A percentile compares a stretch with the other conserved stretches of the same genome.
Conservation (phyloP, 2,888 invertebrate species). For the Lingula anatina region DNA sequence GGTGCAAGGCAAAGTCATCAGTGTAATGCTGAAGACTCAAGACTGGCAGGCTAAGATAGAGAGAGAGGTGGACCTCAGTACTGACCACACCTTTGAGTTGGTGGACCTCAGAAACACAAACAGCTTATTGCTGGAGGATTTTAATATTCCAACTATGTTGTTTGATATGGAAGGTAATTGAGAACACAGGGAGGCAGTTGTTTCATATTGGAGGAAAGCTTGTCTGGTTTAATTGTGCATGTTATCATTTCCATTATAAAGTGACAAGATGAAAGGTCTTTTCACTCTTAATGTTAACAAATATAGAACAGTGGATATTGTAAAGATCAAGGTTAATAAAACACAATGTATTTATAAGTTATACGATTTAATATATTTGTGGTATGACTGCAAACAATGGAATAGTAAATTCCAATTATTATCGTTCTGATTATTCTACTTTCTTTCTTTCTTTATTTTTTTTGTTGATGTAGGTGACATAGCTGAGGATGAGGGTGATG, state of each 20-base stretch:
- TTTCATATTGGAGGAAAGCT: slow-evolving; percentile 6
- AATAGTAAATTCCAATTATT: too few relatives aligned
- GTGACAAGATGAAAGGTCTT: not conserved
- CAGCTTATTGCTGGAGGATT: slow-evolving; percentile 47
- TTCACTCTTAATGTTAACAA: not conserved
- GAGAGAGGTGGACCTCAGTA: slow-evolving; percentile 77
- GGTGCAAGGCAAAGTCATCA: too few relatives aligned
- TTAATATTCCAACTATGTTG: slow-evolving; percentile 37
- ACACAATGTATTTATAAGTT: too few relatives aligned
- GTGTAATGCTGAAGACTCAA: slow-evolving; percentile 78
- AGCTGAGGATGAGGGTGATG: slow-evolving; percentile 11
- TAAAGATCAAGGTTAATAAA: not conserved
- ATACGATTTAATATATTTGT: too few relatives aligned
- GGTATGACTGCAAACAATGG: too few relatives aligned
- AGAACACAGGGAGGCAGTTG: not conserved
- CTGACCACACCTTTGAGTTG: slow-evolving; percentile 78
- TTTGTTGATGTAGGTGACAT: not conserved
- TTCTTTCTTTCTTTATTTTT: not conserved
- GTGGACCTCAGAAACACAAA: slow-evolving; percentile 37
- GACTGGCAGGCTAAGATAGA: slow-evolving; percentile 80
- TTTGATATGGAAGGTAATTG: slow-evolving; percentile 29
- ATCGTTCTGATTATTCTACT: not conserved
- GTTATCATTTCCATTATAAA: not conserved
- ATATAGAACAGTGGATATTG: not conserved
- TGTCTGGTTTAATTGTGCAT: not conserved